Percentiles rank a stretch among this genome's conserved stretches.
phyloP scores from a whole-genome alignment of 2,888 invertebrate species.

The Lucinisca nassula region DNA sequence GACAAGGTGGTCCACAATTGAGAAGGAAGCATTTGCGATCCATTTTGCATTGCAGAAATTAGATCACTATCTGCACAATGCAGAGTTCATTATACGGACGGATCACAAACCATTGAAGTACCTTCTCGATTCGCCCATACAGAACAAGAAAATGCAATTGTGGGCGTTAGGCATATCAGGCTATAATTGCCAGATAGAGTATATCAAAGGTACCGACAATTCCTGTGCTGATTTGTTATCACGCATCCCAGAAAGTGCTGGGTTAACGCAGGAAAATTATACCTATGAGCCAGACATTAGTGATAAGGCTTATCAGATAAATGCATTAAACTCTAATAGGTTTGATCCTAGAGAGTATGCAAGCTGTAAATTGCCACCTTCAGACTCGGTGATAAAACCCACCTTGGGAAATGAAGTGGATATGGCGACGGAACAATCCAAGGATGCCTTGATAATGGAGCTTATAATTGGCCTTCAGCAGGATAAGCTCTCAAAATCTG shows the following conservation, averaged over 20 bases:
- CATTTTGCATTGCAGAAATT: conserved; percentile 32
- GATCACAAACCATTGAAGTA: conserved; percentile 54
- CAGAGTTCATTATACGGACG: conserved; percentile 30
- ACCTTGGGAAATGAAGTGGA: background rate
- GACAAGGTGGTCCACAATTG: conserved; percentile 24
- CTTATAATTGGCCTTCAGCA: conserved; percentile 17
- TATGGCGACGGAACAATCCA: conserved; percentile 23
- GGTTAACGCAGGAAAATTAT: background rate
- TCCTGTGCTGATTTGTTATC: conserved; percentile 34
- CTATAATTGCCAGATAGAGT: conserved; percentile 59
- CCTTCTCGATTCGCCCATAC: conserved; percentile 47
- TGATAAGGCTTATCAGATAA: conserved; percentile 46
- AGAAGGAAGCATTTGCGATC: conserved; percentile 46
- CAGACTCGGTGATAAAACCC: conserved; percentile 1
- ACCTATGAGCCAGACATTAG: conserved; percentile 29
- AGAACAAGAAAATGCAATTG: conserved; percentile 47
- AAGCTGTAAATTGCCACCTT: background rate
- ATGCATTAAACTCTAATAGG: conserved; percentile 45
- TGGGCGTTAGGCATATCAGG: conserved; percentile 47
- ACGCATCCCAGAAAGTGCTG: background rate
- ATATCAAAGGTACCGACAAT: conserved; percentile 30
- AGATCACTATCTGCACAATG: conserved; percentile 44
- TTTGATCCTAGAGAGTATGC: conserved; percentile 50
- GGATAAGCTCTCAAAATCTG: background rate
- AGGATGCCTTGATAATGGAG: conserved; percentile 8